Conservation (phyloP, 2,888 invertebrate genomes). For the Leptopterna dolabrata region DNA sequence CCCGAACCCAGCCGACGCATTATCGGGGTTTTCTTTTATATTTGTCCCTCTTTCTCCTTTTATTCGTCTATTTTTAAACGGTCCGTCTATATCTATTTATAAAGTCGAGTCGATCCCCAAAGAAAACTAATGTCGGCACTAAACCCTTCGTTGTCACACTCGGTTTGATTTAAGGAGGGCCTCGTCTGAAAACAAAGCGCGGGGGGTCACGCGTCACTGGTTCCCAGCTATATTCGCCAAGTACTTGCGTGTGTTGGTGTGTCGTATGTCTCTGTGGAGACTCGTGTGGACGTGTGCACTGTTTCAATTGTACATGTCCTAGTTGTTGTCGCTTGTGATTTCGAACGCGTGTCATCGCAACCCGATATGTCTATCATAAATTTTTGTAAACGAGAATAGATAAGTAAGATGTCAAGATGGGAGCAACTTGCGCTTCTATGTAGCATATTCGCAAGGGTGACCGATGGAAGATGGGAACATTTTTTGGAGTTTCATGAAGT, state of each 20-base stretch:
- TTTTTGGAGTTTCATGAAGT: too few relatives aligned
- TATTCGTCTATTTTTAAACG: neutral
- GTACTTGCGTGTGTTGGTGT: neutral
- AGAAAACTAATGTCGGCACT: neutral
- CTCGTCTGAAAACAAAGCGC: neutral
- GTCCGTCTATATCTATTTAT: neutral
- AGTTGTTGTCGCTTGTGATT: too few relatives aligned
- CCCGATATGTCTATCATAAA: too few relatives aligned
- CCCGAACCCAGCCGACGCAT: neutral
- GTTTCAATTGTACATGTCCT: too few relatives aligned
- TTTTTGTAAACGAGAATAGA: too few relatives aligned
- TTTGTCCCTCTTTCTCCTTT: conserved; percentile 7
- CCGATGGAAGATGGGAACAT: too few relatives aligned
- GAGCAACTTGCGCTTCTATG: too few relatives aligned
- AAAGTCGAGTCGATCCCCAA: neutral
- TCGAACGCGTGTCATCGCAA: too few relatives aligned
- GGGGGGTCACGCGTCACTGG: neutral
- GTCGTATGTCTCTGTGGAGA: too few relatives aligned
- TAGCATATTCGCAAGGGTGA: too few relatives aligned
- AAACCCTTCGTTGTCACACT: neutral
- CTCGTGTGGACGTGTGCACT: too few relatives aligned
- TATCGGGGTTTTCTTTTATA: neutral
- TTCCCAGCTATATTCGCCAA: neutral
- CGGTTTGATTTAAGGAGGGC: neutral
- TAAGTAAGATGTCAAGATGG: too few relatives aligned